These are phyloP conservation scores for Tenthredo mesomela DNA, from an alignment of 2,888 invertebrate species.

Conservation along the genomic window DNA sequence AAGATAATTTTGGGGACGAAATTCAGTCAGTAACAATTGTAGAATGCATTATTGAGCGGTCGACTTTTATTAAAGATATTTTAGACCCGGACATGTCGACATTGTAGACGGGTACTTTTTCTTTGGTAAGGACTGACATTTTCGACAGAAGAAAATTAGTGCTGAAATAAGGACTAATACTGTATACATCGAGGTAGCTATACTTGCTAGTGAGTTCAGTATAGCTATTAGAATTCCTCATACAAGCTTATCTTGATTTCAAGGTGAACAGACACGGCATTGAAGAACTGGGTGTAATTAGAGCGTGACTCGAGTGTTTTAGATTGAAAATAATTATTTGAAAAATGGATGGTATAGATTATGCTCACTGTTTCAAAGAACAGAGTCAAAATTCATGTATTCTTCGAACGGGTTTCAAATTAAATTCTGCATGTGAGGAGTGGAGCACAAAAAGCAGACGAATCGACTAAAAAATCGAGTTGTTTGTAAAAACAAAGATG, in stretches of 20 bases:
- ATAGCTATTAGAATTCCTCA: not conserved
- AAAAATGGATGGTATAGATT: not conserved
- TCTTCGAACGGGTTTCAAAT: not conserved
- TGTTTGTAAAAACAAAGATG: not conserved
- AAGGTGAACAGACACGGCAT: not conserved
- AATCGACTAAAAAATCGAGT: too few species aligned
- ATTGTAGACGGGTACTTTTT: not conserved
- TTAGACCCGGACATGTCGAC: not conserved
- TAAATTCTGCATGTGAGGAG: not conserved
- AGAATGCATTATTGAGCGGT: too few species aligned
- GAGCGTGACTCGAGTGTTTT: not conserved
- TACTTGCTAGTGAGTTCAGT: not conserved
- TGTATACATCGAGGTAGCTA: too few species aligned
- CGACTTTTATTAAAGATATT: not conserved
- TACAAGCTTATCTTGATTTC: not conserved
- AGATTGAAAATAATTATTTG: not conserved
- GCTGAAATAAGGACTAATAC: too few species aligned
- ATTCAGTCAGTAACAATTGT: too few species aligned
- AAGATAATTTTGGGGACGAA: not conserved
- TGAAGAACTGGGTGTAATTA: constrained; percentile 3
- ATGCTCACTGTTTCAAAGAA: not conserved
- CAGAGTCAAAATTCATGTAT: not conserved
- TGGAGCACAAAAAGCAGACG: not conserved
- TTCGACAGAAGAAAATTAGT: too few species aligned
- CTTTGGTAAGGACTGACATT: too few species aligned